phyloP scores from a whole-genome alignment of 2,113 vertebrate genomes.

The Pelecanus crispus region DNA sequence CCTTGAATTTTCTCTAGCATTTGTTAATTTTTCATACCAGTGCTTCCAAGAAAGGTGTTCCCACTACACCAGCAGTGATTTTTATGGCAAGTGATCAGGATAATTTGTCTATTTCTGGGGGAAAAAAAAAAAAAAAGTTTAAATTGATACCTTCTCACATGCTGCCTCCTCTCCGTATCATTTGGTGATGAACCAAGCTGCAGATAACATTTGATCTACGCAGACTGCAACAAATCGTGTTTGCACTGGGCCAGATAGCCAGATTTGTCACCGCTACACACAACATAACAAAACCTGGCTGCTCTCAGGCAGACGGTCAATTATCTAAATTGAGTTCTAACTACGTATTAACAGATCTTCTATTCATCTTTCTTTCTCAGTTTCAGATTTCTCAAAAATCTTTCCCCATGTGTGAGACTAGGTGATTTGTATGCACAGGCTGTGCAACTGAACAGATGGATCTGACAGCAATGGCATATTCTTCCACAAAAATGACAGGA shows the following conservation, averaged over 20 bases:
- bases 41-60: background rate
- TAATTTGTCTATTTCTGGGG: background rate
- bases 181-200: background rate
- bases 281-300: background rate
- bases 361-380: background rate
- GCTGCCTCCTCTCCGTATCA: background rate
- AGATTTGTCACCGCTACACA: background rate
- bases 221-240: background rate
- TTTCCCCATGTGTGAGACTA: background rate
- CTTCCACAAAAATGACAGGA: slow-evolving; percentile 33
- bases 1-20: background rate
- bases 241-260: background rate
- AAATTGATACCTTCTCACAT: background rate
- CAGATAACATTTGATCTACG: background rate
- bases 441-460: slow-evolving; percentile 32
- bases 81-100: background rate
- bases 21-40: background rate
- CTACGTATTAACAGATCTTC: background rate
- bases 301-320: background rate
- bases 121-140: background rate
- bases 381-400: background rate
- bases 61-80: background rate
- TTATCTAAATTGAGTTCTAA: background rate
- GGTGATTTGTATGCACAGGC: background rate
- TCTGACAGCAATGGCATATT: slow-evolving; percentile 29